Evolutionary conservation across 2,113 vertebrate species (phyloP).

Genomic region (Caracal caracal): DNA sequence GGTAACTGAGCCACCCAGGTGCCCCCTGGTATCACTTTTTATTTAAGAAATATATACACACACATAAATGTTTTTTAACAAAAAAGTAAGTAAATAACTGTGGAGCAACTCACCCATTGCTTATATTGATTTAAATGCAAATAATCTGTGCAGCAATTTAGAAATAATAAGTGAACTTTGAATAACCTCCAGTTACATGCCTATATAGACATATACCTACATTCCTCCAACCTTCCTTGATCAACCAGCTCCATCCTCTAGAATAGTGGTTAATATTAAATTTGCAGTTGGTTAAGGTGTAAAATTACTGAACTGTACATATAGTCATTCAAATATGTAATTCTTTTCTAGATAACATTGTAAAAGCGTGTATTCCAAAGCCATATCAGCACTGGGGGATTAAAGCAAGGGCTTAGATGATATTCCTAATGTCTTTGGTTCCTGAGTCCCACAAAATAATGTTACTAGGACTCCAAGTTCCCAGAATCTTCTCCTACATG

Average conservation of each 20-base stretch:
- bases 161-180: not conserved
- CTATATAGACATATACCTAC: not conserved
- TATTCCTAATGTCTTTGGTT: not conserved
- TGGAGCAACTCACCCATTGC: not conserved
- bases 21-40: not conserved
- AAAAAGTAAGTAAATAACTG: not conserved
- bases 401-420: not conserved
- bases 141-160: not conserved
- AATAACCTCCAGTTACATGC: not conserved
- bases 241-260: not conserved
- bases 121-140: slow-evolving; percentile 33
- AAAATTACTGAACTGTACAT: not conserved
- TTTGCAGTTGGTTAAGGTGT: not conserved
- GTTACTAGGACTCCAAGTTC: not conserved
- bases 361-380: slow-evolving; percentile 31
- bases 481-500: not conserved
- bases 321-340: not conserved
- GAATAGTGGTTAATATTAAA: not conserved
- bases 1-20: no score
- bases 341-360: not conserved
- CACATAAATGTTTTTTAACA: not conserved
- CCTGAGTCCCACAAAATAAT: not conserved
- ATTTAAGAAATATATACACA: not conserved
- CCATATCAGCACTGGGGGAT: not conserved
- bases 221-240: not conserved